A percentile compares a stretch with the other conserved stretches of the same genome.
These are phyloP conservation scores for Oplegnathus fasciatus DNA, from an alignment of 2,113 vertebrate genomes.

Conservation along the genomic window DNA sequence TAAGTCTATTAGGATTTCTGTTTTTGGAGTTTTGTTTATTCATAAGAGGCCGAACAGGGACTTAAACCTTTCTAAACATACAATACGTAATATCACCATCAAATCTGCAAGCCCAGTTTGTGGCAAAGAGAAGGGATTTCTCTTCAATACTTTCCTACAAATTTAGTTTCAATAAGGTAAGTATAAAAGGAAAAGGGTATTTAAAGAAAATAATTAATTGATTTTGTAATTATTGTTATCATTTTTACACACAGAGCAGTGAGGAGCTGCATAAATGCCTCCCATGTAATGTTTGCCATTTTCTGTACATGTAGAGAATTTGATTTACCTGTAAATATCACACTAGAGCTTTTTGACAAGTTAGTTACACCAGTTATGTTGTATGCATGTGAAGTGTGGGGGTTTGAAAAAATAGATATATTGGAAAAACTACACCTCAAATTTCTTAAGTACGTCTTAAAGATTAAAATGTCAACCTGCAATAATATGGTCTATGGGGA, in stretches of 20 bases:
- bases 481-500: too few relatives aligned
- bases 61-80: neutral
- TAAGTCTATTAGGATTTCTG: neutral
- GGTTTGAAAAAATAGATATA: too few relatives aligned
- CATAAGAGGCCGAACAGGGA: neutral
- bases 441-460: too few relatives aligned
- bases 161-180: neutral
- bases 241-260: neutral
- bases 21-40: neutral
- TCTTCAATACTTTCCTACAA: neutral
- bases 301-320: too few relatives aligned
- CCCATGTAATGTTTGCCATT: too few relatives aligned
- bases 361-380: too few relatives aligned
- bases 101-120: neutral
- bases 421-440: too few relatives aligned
- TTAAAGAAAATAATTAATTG: neutral
- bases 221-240: neutral
- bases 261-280: too few relatives aligned
- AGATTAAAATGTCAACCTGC: too few relatives aligned
- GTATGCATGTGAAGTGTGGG: too few relatives aligned
- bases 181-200: neutral
- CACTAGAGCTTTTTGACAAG: too few relatives aligned
- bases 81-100: neutral
- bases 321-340: too few relatives aligned
- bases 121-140: neutral